Evolutionary conservation across 2,113 vertebrate genomes (phyloP).

Genomic region (Phylloscopus whistleri): DNA sequence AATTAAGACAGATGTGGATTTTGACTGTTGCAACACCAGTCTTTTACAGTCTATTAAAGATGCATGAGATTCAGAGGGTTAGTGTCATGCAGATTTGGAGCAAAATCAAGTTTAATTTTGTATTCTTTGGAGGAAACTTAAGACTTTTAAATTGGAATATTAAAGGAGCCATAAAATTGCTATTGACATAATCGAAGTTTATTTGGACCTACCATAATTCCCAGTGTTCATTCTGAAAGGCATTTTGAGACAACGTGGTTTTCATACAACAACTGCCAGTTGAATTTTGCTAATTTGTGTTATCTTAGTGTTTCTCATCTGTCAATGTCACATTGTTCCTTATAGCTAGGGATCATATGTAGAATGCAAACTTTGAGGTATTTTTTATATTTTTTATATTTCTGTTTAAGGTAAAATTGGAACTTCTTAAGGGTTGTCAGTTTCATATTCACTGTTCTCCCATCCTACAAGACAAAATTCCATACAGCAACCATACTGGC

Average conservation of each 20-base stretch:
- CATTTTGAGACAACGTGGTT: neutral
- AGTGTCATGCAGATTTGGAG: neutral
- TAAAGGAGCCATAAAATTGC: constrained; percentile 8
- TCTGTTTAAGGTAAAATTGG: constrained; percentile 8
- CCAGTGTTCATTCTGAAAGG: constrained; percentile 23
- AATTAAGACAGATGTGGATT: constrained; percentile 18
- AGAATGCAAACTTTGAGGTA: neutral
- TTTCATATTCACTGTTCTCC: constrained; percentile 42
- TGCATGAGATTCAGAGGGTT: constrained; percentile 2
- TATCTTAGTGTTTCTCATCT: constrained; percentile 27
- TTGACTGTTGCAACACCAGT: neutral
- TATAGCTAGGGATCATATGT: neutral
- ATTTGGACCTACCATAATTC: neutral
- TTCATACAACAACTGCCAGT: neutral
- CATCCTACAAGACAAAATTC: constrained; percentile 72
- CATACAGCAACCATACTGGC: constrained; percentile 69
- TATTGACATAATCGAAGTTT: neutral
- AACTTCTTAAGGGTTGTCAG: constrained; percentile 14
- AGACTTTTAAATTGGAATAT: neutral
- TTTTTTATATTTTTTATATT: neutral
- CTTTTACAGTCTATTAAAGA: neutral
- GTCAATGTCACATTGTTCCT: neutral
- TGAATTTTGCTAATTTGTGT: neutral
- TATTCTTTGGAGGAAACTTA: neutral
- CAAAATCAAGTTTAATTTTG: neutral